Conservation (phyloP, 1,140 invertebrate species). For the Drosophila nigrodunni region DNA sequence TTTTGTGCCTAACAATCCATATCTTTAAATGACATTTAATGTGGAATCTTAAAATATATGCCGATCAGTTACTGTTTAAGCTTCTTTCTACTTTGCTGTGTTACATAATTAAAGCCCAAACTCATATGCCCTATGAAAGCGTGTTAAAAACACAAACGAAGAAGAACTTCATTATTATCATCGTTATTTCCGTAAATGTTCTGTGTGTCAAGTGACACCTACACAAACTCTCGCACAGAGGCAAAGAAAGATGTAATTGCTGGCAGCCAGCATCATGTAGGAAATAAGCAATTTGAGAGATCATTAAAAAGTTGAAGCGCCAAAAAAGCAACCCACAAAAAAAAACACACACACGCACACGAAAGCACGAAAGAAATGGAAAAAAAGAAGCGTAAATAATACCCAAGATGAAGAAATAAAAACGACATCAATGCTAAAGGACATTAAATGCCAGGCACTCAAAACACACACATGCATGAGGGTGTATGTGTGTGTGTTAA, state of each 20-base stretch:
- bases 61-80: no score
- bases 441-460: slow-evolving; percentile 66
- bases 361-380: not conserved
- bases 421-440: slow-evolving; percentile 70
- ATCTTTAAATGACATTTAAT: no score
- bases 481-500: slow-evolving; percentile 16
- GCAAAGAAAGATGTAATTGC: slow-evolving; percentile 64
- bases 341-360: no score
- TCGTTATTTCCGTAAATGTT: slow-evolving; percentile 50
- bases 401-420: slow-evolving; percentile 69
- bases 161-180: slow-evolving; percentile 66
- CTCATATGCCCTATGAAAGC: no score
- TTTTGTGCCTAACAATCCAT: no score
- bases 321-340: slow-evolving; percentile 45
- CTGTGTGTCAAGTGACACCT: slow-evolving; percentile 52
- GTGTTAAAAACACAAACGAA: not conserved
- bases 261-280: slow-evolving; percentile 73
- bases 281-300: slow-evolving; percentile 83
- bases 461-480: slow-evolving; percentile 9
- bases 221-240: slow-evolving; percentile 31
- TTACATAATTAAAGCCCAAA: no score
- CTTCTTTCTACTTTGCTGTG: no score
- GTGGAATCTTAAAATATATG: no score
- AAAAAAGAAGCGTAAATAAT: slow-evolving; percentile 32
- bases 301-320: slow-evolving; percentile 81